Evolutionary conservation across 2,888 invertebrate genomes (phyloP).

Genomic region (Chymomyza fuscimana): DNA sequence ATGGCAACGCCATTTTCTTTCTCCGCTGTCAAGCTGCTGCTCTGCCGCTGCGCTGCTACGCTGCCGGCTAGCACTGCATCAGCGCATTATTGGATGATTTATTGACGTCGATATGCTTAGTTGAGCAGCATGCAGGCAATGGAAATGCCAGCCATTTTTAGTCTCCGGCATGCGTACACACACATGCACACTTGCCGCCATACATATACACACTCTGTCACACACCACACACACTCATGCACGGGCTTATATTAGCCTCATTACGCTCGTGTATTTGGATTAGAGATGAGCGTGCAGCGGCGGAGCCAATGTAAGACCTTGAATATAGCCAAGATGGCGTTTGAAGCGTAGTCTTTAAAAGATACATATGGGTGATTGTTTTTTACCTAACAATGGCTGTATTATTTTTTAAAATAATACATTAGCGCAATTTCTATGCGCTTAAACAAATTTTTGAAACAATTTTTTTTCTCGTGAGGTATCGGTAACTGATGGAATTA

Average conservation of each 20-base stretch:
- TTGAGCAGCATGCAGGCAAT: constrained; percentile 60
- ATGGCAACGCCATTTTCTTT: background rate
- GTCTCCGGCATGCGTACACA: constrained; percentile 40
- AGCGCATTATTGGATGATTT: constrained; percentile 78
- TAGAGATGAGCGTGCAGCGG: background rate
- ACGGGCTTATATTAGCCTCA: constrained; percentile 54
- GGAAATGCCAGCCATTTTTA: constrained; percentile 54
- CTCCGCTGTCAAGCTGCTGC: background rate
- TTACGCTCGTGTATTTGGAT: constrained; percentile 44
- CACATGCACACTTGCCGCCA: constrained; percentile 1
- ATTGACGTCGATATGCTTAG: constrained; percentile 79
- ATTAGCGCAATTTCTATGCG: no score
- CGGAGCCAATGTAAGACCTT: background rate
- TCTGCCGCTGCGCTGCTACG: background rate
- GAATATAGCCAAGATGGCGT: background rate
- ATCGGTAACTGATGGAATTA: no score
- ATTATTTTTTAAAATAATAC: no score
- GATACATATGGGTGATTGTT: background rate
- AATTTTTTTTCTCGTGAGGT: no score
- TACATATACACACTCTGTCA: constrained; percentile 10
- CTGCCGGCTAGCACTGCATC: constrained; percentile 42
- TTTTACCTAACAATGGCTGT: no score
- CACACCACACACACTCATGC: background rate
- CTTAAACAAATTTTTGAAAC: no score
- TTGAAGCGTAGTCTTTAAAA: background rate